Evolutionary conservation across 2,797 vertebrate species (phyloP), one percentile per base, ranked within the genome.

Genomic region (Thaleichthys pacificus): DNA sequence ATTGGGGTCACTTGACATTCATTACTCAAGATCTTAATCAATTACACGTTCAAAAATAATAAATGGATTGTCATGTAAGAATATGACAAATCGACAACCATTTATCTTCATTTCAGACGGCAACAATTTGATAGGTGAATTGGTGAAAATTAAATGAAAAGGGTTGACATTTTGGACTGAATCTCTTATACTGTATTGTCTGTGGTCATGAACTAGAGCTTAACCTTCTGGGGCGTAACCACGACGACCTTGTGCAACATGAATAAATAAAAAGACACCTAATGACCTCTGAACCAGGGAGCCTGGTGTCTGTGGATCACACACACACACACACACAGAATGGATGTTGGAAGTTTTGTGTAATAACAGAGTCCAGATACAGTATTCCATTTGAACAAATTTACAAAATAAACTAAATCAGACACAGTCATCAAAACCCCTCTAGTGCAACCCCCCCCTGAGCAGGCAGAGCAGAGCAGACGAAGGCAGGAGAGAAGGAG

Each of bases 211-310:
- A 22, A n/a, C 15, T 54, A 7, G 9, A 35, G 67, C 63, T 21
- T 42, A 6, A 61, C 64, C 17, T 66, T 61, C 24, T 73, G 58
- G 22, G 54, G 38, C 73, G 77, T 77, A 73, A 77, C 66, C 63
- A 70, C 28, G 28, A 73, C n/a, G 54, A 72, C 64, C n/a, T 9
- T 66, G 65, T 66, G 64, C 32, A 74, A 47, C 75, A 77, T 38
- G 69, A 82, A 77, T 74, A 81, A 84, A 85, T 62, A 65, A 67
- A 65, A 67, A 24, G 17, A 86, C 49, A 73, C 15, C 30, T 65
- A 82, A 80, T 75, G 72, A 78, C 66, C 66, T 81, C 67, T 69
- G 65, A 58, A 70, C 60, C 21, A 30, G 58, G 8, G 71, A 47
- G 38, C 67, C 30, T 69, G 21, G 21, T 66, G 2, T 68, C 61